Percentiles rank a stretch among this genome's conserved stretches.
These are phyloP conservation scores for Mycteria americana DNA, from an alignment of 2,797 vertebrate species.

Conservation along the genomic window DNA sequence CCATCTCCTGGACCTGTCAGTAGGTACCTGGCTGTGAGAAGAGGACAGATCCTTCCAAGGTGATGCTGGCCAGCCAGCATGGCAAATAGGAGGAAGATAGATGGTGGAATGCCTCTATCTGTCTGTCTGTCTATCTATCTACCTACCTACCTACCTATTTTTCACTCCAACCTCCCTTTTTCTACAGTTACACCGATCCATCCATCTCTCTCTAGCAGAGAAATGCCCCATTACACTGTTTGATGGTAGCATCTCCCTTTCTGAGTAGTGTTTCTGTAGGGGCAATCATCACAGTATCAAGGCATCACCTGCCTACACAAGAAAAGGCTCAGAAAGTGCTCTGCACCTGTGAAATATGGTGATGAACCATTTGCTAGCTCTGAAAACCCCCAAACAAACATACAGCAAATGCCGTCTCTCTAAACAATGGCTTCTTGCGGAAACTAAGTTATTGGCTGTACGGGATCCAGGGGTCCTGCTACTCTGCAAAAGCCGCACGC, in stretches of 20 bases:
- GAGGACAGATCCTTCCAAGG: not conserved
- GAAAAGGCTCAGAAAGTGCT: not conserved
- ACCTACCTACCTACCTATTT: not conserved
- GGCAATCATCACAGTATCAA: not conserved
- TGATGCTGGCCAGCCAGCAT: not conserved
- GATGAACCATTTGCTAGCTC: not conserved
- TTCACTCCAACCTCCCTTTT: not conserved
- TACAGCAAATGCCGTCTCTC: not conserved
- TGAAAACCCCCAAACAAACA: not conserved
- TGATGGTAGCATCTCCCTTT: not conserved
- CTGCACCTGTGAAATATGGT: not conserved
- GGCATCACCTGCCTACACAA: not conserved
- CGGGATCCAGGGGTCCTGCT: not conserved
- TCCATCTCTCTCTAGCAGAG: not conserved
- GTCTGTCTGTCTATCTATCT: not conserved
- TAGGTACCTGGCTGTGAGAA: not conserved
- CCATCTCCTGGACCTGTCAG: not conserved
- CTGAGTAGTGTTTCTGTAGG: not conserved
- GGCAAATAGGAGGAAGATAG: not conserved
- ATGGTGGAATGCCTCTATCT: not conserved
- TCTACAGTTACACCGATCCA: not conserved
- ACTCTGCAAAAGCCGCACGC: not conserved
- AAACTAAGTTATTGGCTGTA: not conserved
- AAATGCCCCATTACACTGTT: not conserved
- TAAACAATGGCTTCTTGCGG: constrained; percentile 8